Evolutionary conservation across 1,140 invertebrate genomes (phyloP).

Genomic region (Aphaenogaster floridana): DNA sequence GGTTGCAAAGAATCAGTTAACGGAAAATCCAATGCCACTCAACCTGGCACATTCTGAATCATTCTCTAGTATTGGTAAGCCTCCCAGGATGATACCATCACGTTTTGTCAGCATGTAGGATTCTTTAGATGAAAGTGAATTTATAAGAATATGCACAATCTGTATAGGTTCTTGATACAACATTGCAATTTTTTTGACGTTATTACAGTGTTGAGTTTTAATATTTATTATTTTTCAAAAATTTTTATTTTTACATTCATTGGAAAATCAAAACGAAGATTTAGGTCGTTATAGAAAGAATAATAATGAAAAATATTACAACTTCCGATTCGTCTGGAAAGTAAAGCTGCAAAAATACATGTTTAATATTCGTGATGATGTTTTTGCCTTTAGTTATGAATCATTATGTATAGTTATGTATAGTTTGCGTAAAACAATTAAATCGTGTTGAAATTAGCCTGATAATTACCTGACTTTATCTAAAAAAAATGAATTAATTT

Average conservation of each 20-base stretch:
- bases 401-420: background rate
- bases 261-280: background rate
- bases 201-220: background rate
- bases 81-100: background rate
- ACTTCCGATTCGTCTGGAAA: background rate
- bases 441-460: constrained; percentile 19
- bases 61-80: constrained; percentile 84
- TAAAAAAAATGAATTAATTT: background rate
- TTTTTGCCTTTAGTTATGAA: background rate
- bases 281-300: background rate
- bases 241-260: background rate
- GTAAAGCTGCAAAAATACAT: background rate
- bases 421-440: constrained; percentile 27
- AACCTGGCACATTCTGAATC: constrained; percentile 82
- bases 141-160: background rate
- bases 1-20: constrained; percentile 57
- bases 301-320: background rate
- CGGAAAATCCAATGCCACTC: constrained; percentile 39
- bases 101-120: constrained; percentile 2
- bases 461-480: constrained; percentile 4
- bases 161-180: background rate
- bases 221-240: background rate
- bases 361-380: background rate
- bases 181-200: background rate
- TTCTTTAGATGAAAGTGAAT: background rate